These are phyloP conservation scores for Aphelinus atriplicis DNA, from an alignment of 1,140 invertebrate species.

Conservation along the genomic window DNA sequence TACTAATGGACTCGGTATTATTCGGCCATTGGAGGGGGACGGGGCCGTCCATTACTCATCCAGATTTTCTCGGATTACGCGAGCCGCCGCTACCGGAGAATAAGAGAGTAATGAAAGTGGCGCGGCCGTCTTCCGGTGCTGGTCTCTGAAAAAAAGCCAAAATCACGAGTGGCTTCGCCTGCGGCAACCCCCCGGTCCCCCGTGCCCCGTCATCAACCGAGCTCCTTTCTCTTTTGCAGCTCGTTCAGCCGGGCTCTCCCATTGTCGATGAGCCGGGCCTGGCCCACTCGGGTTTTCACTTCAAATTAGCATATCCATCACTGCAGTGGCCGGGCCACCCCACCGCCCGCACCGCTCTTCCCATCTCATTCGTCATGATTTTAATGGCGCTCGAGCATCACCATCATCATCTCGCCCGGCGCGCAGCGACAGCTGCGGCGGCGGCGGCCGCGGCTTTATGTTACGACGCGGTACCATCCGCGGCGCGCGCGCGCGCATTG, in stretches of 20 bases:
- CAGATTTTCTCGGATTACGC: too few relatives aligned
- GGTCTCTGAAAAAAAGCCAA: background rate
- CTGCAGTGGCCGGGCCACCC: background rate
- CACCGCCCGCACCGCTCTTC: background rate
- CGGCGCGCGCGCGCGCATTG: too few relatives aligned
- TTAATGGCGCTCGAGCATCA: background rate
- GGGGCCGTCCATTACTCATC: background rate
- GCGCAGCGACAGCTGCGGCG: too few relatives aligned
- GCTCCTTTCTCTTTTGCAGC: background rate
- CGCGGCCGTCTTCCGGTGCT: background rate
- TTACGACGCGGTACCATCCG: too few relatives aligned
- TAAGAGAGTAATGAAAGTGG: slow-evolving; percentile 32
- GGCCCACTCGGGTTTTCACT: slow-evolving; percentile 9
- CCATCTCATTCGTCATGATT: background rate
- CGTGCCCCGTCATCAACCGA: background rate
- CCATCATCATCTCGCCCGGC: too few relatives aligned
- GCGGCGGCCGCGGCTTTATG: too few relatives aligned
- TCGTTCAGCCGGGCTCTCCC: background rate
- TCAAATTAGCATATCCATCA: slow-evolving; percentile 36
- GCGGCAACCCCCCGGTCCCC: background rate
- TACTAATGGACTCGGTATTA: slow-evolving; percentile 20
- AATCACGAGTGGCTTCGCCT: slow-evolving; percentile 15
- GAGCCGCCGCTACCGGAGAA: too few relatives aligned
- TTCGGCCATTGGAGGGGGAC: slow-evolving; percentile 8
- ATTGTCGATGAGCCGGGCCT: slow-evolving; percentile 5